Base-by-base conservation (phyloP, 1,140 invertebrate genomes). In the Drosophila sproati region DNA sequence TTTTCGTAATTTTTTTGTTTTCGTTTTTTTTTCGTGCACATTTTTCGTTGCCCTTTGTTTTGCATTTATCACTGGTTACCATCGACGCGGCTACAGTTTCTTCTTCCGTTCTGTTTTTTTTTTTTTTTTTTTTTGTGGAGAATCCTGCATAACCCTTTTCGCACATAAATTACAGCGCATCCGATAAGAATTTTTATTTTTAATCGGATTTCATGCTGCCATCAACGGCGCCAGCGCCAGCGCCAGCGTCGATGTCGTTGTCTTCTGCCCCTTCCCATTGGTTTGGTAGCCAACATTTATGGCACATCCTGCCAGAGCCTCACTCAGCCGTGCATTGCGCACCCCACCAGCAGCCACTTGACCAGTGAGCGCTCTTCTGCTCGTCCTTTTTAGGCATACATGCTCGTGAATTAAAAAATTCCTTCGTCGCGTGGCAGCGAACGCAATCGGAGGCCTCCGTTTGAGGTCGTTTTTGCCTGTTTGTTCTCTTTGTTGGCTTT, bases 101-200 rank as follows among this genome's bases (percentile, higher is more conserved):
- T 72, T 67, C 78, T 80, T 80, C 12, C 34, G 12, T 20, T 50
- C 6, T 8, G 8, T 12, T 5, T 2, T 43, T 39, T n/a, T 32
- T 63, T 52, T 28, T 64, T 56, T 52, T 62, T 77, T 35, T 52
- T 47, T 63, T 54, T 64, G 62, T 61, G 47, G 35, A 56, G 71
- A 41, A 67, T 79, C 51, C 77, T 83, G 77, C 87, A 90, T 85
- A 89, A 90, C 89, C 89, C 89, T 91, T 91, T 91, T 91, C 85
- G 89, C 89, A 89, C 89, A 92, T 92, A 92, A 92, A 92, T 92
- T 91, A 91, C 91, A 89, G 78, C 77, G 75, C 87, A 92, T 92
- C 91, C 88, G 91, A 92, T 92, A 92, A 92, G 91, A 83, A 80
- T 90, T 92, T 87, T 91, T 92, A 92, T 92, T 92, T 92, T 92